Evolutionary conservation across 2,797 vertebrate species (phyloP), one percentile per base, ranked within the genome.

Genomic region (Girardinus metallicus): DNA sequence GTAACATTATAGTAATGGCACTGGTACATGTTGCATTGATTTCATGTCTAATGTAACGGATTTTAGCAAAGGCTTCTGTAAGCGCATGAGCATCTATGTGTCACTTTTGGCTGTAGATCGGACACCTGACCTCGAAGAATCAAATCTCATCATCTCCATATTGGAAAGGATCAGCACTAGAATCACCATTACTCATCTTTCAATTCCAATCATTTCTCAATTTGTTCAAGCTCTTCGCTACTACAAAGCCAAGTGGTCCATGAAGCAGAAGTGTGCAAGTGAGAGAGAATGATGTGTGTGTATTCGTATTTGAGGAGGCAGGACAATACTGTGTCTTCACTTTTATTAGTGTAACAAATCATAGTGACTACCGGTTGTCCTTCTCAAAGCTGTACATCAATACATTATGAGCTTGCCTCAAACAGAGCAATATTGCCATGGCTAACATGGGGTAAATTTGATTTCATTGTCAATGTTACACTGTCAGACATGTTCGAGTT

Each of bases 341-440:
- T 93, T 93, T 94, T 95, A 95, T 95, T 93, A 92, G 90, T 90
- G 92, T 94, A 91, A 95, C 94, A 94, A 95, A 95, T 96, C 93
- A 94, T 87, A 86, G 92, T 92, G 86, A 94, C 87, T 89, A 92
- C 83, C 88, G 86, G 91, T 92, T 93, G 93, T 94, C 94, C 90
- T 93, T 87, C 86, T 87, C 87, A 88, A 87, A 90, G 94, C 92
- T 91, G 85, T 92, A 89, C 93, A 93, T 95, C 92, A 92, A 91
- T 94, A 93, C 74, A 83, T 91, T 92, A 86, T 86, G 84, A 86
- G 82, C 79, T 83, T 75, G 78, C 75, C 87, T 91, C 81, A 90
- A 86, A 87, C 80, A 85, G 80, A 86, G 83, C 86, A 85, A 93
- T 94, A 94, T 93, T 92, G 93, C 91, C 90, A 87, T 87, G 80